These are phyloP conservation scores for Dromius quadrimaculatus DNA, from an alignment of 2,888 invertebrate species.

Conservation along the genomic window DNA sequence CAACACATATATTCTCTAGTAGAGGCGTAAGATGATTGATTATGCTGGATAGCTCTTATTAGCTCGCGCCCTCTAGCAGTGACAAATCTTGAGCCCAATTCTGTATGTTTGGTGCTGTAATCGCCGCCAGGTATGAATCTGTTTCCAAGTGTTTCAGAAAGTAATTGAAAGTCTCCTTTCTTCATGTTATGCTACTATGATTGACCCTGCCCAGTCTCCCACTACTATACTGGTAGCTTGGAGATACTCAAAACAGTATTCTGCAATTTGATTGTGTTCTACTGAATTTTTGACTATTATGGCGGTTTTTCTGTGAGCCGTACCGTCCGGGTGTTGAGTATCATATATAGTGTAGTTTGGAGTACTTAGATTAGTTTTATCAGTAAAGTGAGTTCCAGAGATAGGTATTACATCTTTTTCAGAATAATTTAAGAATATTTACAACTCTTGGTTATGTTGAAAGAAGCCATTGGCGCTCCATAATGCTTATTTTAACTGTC, in stretches of 20 bases:
- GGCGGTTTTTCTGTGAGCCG: conserved; percentile 2
- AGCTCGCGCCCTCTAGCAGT: too few species aligned
- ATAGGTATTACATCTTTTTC: too few species aligned
- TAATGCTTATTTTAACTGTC: not conserved
- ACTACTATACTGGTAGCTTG: conserved; percentile 3
- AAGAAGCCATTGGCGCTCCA: conserved; percentile 38
- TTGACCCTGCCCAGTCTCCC: conserved; percentile 3
- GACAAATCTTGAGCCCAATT: conserved; percentile 51
- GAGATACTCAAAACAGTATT: not conserved
- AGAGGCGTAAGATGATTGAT: too few species aligned
- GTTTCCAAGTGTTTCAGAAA: conserved; percentile 47
- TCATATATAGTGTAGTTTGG: conserved; percentile 17
- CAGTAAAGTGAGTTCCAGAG: conserved; percentile 18
- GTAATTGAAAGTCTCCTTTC: not conserved
- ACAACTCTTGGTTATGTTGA: conserved; percentile 29
- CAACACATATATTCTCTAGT: too few species aligned
- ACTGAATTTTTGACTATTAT: conserved; percentile 3
- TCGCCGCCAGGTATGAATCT: conserved; percentile 54
- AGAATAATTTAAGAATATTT: too few species aligned
- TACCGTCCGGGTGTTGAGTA: conserved; percentile 9
- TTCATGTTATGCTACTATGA: conserved; percentile 16
- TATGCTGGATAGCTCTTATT: too few species aligned
- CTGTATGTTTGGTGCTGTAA: conserved; percentile 54
- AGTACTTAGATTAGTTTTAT: not conserved
- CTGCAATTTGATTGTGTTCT: conserved; percentile 8